Base-by-base conservation (phyloP, 2,113 vertebrate species). In the Albula glossodonta region DNA sequence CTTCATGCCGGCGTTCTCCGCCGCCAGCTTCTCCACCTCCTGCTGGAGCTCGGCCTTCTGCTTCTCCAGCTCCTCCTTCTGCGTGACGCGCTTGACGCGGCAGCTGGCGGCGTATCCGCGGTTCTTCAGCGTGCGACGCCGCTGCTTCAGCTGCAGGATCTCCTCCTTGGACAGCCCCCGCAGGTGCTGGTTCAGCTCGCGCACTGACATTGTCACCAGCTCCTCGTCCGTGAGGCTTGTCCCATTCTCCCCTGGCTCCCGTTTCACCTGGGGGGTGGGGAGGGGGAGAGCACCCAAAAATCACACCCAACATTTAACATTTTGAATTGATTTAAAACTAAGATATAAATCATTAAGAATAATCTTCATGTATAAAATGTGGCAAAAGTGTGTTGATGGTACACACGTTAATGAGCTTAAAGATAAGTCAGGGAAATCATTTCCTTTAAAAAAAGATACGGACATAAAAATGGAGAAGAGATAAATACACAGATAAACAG, bases 201-300 rank as follows among this genome's bases (percentile, higher is more conserved):
- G 96, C 90, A 99, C 98, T 0, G 98, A 99, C 98, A 99, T 99
- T 91, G 96, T 98, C 94, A 99, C 98, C 96, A 99, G 97, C 95
- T 99, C 98, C 78, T 99, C 98, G 0, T 99, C 98, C 0, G 98
- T 99, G 94, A 99, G 93, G 95, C 97, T 98, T 94, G 98, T 97
- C 95, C 98, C 98, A 98, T 99, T 99, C 95, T 99, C 98, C 0
- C 98, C 98, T 0, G 98, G 98, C 97, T 99, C 98, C 93, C 98
- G 95, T 96, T 99, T 99, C 96, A 99, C 98, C 98, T 99, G 92
- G 53, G 80, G 66, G 25, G 84, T 77, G 57, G 87, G 92, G 53
- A 80, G 74, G 25, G 84, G 77, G 57, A 87, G 52, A 80, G 84
- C 15, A 0, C 17, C 52, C 66, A 57, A 82, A 22, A 31, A 22